These are phyloP conservation scores for Sceliomorpha sp. DNA, from an alignment of 2,888 invertebrate genomes.

Conservation along the genomic window DNA sequence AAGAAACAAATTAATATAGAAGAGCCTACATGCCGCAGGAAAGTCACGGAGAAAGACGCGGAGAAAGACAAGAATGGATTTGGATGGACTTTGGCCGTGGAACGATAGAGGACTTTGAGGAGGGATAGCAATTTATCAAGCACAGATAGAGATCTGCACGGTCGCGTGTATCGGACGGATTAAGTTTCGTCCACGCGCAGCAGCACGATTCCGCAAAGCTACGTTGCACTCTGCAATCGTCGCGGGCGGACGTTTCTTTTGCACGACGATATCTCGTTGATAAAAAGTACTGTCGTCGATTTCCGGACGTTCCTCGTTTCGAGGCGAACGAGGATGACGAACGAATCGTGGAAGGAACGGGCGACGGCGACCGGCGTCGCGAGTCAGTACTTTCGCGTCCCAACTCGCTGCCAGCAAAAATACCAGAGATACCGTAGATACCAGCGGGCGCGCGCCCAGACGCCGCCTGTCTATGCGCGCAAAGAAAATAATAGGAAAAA, in stretches of 20 bases:
- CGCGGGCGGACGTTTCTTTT: too few relatives aligned
- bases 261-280: too few relatives aligned
- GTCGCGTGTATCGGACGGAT: constrained; percentile 74
- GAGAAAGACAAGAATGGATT: constrained; percentile 40
- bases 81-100: constrained; percentile 45
- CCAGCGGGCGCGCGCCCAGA: constrained; percentile 79
- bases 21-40: constrained; percentile 58
- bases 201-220: background rate
- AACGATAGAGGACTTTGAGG: constrained; percentile 61
- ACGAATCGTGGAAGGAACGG: too few relatives aligned
- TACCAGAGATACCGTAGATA: constrained; percentile 76
- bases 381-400: constrained; percentile 36
- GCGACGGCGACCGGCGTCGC: too few relatives aligned
- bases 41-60: constrained; percentile 2
- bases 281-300: too few relatives aligned
- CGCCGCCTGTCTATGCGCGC: constrained; percentile 70
- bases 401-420: constrained; percentile 29
- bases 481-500: constrained; percentile 62
- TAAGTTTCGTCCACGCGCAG: constrained; percentile 69
- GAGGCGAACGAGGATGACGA: too few relatives aligned
- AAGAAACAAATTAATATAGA: constrained; percentile 77
- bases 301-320: too few relatives aligned
- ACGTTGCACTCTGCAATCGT: background rate
- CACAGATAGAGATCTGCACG: constrained; percentile 76
- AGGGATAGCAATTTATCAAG: constrained; percentile 79